Conservation (phyloP, 1,140 invertebrate species). For the Rhopalosiphum maidis region DNA sequence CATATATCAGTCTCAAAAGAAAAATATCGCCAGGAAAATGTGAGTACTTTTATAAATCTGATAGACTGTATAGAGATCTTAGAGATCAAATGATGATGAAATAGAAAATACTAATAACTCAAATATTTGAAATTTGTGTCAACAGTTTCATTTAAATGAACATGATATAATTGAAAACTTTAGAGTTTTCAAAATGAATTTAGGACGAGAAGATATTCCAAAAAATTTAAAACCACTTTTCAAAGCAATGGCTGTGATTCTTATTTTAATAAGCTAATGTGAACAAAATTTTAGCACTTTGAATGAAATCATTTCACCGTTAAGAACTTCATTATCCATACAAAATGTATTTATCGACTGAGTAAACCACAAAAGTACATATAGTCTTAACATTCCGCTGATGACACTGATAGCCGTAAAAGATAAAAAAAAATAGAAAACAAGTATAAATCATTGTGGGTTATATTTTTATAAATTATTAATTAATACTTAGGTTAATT, state of each 20-base stretch:
- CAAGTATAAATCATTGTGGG: no score
- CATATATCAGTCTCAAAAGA: not conserved
- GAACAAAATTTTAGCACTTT: not conserved
- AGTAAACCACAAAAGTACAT: no score
- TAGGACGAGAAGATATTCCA: not conserved
- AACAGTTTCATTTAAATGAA: not conserved
- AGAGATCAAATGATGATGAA: not conserved
- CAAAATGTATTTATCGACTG: no score
- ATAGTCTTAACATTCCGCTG: no score
- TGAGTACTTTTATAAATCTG: not conserved
- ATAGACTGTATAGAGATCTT: not conserved
- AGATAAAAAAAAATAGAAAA: no score
- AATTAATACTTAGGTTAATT: no score
- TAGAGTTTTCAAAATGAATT: not conserved
- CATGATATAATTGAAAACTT: not conserved
- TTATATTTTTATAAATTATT: no score
- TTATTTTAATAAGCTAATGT: not conserved
- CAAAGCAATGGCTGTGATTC: not conserved
- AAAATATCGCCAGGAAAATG: not conserved
- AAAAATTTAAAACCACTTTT: not conserved
- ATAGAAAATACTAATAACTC: not conserved
- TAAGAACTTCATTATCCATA: not conserved
- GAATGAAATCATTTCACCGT: not conserved
- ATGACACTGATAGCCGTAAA: no score
- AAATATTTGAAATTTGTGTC: not conserved